Evolutionary conservation across 2,888 invertebrate species (phyloP), one percentile per base, ranked within the genome.

Genomic region (Ariolimax columbianus): DNA sequence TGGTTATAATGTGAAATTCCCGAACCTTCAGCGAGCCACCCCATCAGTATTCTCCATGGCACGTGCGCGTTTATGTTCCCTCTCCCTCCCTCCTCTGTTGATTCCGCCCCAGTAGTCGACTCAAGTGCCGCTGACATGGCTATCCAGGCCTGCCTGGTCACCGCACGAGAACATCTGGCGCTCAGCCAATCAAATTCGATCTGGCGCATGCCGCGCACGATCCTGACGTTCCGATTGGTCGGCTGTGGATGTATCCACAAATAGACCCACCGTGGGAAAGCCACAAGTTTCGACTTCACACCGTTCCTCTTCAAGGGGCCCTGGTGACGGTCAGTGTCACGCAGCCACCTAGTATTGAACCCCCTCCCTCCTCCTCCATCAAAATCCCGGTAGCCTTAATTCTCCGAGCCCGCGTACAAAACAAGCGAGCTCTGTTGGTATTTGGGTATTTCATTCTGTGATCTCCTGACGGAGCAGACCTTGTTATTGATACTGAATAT

Each of bases 191-290:
- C 86, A 85, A 83, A 83, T 87, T 70, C 77, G 72, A 81, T 70
- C 77, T 82, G 89, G 85, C 88, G 83, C 88, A 88, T 86, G 88
- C 87, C 89, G 72, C 83, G 68, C 82, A 77, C 79, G 51, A 77
- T 78, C 83, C 82, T 80, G 30, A 43, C 14, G 38, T 72, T 30
- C 81, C 87, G 90, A 91, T 92, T 92, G 92, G 92, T 85, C 85
- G 86, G 70, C 59, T 63, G 89, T 89, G 59, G 84, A 87, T 89
- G 90, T 87, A 88, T 89, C 89, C 85, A 81, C 85, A 85, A 85
- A 85, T 85, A 85, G 85, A 85, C 66, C 87, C 88, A 91, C 89
- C 92, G 92, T 92, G 92, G 91, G 92, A 92, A 92, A 87, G 90
- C 87, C 82, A 86, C 79, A 84, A 88, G 86, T 87, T 88, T 88